Evolutionary conservation across 37 sponge, comb jelly and placozoan species (phyloP).

Genomic region (Haliclona indistincta): DNA sequence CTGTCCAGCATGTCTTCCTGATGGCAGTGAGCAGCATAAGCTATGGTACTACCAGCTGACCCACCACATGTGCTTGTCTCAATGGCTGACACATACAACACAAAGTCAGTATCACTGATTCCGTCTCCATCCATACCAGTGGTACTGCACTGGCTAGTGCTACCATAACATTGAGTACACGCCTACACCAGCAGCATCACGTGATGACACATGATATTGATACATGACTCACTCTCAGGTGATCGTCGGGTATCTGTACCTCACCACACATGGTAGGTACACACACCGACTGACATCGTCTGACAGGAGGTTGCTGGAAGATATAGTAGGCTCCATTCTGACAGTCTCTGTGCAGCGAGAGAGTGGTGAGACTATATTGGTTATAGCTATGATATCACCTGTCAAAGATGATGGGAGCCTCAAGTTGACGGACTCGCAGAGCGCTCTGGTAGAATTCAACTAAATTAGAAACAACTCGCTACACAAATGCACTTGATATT

Average conservation of each 20-base stretch:
- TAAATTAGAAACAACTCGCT: too few relatives aligned
- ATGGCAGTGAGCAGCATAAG: neutral
- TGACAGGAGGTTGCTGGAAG: too few relatives aligned
- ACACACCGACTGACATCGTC: too few relatives aligned
- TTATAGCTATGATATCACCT: too few relatives aligned
- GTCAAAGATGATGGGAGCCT: too few relatives aligned
- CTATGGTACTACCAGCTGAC: neutral
- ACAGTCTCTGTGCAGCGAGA: too few relatives aligned
- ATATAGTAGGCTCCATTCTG: too few relatives aligned
- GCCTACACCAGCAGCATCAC: slow-evolving; percentile 49
- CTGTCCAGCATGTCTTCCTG: neutral
- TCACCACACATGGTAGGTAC: slow-evolving; percentile 38
- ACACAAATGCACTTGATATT: too few relatives aligned
- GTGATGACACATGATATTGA: neutral
- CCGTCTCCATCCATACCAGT: slow-evolving; percentile 1
- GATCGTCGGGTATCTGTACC: slow-evolving; percentile 6
- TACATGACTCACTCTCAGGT: slow-evolving; percentile 21
- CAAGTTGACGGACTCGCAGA: too few relatives aligned
- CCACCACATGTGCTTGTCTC: neutral
- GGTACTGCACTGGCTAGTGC: neutral
- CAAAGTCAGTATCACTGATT: neutral
- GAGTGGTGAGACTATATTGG: too few relatives aligned
- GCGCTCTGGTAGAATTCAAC: too few relatives aligned
- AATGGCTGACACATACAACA: neutral
- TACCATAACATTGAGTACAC: slow-evolving; percentile 9